Conservation (phyloP, 2,888 invertebrate species). For the Caenorhabditis zanzibari region DNA sequence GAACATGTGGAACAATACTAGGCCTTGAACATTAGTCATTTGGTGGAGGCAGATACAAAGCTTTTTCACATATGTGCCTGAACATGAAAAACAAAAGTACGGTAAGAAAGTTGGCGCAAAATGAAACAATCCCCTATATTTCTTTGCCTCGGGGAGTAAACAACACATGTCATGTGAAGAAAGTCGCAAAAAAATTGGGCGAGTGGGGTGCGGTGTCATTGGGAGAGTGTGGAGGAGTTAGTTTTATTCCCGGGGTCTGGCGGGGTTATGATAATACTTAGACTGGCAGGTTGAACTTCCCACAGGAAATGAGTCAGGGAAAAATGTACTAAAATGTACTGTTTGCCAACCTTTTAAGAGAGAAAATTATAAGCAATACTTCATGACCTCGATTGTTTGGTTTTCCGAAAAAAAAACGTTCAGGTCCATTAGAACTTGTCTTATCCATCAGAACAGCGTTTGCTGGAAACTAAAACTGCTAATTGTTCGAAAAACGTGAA, state of each 20-base stretch:
- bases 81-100: conserved; percentile 11
- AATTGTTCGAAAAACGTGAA: too few relatives aligned
- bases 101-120: conserved; percentile 10
- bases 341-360: conserved; percentile 20
- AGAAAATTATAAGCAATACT: background rate
- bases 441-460: too few relatives aligned
- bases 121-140: conserved; percentile 10
- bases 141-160: conserved; percentile 1
- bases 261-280: conserved; percentile 33
- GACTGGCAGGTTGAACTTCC: conserved; percentile 17
- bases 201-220: background rate
- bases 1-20: background rate
- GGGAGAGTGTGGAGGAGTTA: background rate
- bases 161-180: conserved; percentile 24
- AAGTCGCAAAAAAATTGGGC: background rate
- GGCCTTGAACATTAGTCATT: conserved; percentile 29
- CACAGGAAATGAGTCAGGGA: conserved; percentile 30
- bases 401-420: too few relatives aligned
- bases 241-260: conserved; percentile 3
- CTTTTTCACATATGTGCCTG: background rate
- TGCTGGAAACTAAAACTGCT: too few relatives aligned
- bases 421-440: too few relatives aligned
- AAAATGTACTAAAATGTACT: background rate
- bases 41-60: background rate
- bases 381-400: background rate